phyloP scores from a whole-genome alignment of 2,888 invertebrate genomes.

The Alloscopus bannaensis region DNA sequence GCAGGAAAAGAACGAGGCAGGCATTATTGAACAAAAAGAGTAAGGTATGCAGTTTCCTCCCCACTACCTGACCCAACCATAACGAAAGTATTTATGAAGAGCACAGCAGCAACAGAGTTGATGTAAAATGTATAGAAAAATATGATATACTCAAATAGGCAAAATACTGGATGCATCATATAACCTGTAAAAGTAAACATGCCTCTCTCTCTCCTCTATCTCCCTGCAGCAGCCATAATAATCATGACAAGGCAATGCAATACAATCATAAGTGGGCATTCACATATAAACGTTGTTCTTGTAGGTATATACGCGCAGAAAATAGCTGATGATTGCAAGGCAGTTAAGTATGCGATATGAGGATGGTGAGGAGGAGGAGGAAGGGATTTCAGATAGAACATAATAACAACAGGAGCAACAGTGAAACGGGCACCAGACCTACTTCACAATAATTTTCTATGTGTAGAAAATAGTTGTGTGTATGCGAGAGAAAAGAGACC shows the following conservation, averaged over 20 bases:
- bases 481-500: constrained; percentile 22
- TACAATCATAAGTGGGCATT: constrained; percentile 13
- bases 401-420: not conserved
- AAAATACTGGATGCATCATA: constrained; percentile 21
- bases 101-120: constrained; percentile 1
- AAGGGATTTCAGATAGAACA: constrained; percentile 35
- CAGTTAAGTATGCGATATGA: not conserved
- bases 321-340: constrained; percentile 24
- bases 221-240: constrained; percentile 5
- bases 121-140: constrained; percentile 12
- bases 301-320: not conserved
- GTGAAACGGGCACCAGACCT: constrained; percentile 52
- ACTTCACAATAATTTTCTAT: constrained; percentile 35
- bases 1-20: constrained; percentile 21
- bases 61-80: constrained; percentile 47
- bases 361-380: constrained; percentile 29
- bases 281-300: constrained; percentile 16
- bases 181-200: constrained; percentile 10
- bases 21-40: constrained; percentile 11
- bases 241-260: constrained; percentile 12
- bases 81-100: constrained; percentile 44
- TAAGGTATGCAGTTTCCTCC: constrained; percentile 28
- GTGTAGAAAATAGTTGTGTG: not conserved
- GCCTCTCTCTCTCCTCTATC: not conserved
- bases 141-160: constrained; percentile 17